A percentile compares a stretch with the other conserved stretches of the same genome.
These are phyloP conservation scores for Chalcis sispes DNA, from an alignment of 2,888 invertebrate species.

Conservation along the genomic window DNA sequence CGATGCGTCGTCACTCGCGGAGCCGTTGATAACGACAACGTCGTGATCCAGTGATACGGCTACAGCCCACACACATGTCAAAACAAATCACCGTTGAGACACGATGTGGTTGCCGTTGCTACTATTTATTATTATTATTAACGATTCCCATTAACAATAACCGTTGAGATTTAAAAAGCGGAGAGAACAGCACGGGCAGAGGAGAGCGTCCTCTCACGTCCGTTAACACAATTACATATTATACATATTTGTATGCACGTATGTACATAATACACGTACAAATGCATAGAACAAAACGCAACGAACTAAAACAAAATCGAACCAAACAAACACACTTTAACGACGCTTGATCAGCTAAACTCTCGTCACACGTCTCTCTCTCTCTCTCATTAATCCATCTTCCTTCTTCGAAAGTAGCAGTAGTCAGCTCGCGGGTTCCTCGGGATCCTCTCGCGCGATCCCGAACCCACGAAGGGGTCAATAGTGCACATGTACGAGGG, in stretches of 20 bases:
- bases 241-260: no score
- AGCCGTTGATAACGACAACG: conserved; percentile 44
- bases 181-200: not conserved
- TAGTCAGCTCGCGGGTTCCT: not conserved
- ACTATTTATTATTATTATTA: not conserved
- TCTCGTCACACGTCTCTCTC: conserved; percentile 7
- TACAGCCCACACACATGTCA: conserved; percentile 73
- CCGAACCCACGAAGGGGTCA: conserved; percentile 30
- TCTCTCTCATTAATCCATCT: not conserved
- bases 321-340: not conserved
- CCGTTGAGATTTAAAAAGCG: not conserved
- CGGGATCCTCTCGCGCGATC: not conserved
- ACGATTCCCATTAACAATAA: not conserved
- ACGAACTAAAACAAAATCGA: not conserved
- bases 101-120: conserved; percentile 54
- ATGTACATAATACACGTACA: not conserved
- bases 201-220: conserved; percentile 34
- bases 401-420: not conserved
- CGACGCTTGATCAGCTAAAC: conserved; percentile 1
- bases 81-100: conserved; percentile 71
- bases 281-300: not conserved
- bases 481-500: conserved; percentile 6
- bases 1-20: conserved; percentile 57
- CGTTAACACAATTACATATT: not conserved
- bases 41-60: conserved; percentile 72